Evolutionary conservation across 1,140 invertebrate genomes (phyloP), one percentile per base, ranked within the genome.

Genomic region (Euborellia annulipes): DNA sequence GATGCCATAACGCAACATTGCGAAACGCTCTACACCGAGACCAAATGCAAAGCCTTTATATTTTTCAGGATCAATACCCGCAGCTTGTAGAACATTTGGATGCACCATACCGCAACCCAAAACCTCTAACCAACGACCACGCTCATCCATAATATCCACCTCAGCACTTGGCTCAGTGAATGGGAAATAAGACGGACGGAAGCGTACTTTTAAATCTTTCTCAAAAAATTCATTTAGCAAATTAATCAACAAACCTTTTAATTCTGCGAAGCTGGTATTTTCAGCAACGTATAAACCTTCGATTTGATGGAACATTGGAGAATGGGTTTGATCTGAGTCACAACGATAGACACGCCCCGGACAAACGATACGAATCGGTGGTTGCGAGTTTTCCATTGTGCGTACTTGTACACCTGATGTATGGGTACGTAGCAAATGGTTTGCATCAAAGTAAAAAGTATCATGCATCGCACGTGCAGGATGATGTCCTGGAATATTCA

Each of bases 241-340:
- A 9, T 45, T 7, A 21, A 8, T 7, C 14, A 46, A 41, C 17
- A 19, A 19, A 44, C 7, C 37, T 45, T 46, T 46, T 46, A 46
- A 44, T 9, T 46, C 27, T 6, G 27, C 36, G 18, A 46, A 41
- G 43, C 22, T 46, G 40, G 43, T 19, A 46, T 46, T 43, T 45
- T 46, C 22, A 46, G 18, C 20, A 27, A 46, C 38, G 22, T 19
- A 16, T 8, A 46, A 21, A 18, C 45, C 45, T 21, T 46, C 45
- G 43, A 46, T 44, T 23, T 46, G 45, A 43, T 46, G 45, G 17
- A 46, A 46, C 45, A 46, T 46, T 13, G 45, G 45, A 17, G 37
- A 45, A 19, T 46, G 45, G 16, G 45, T 46, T 21, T 14, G 17
- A 46, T 46, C 45, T 9, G 20, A 46, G 40, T 46, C 45, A 44